A percentile compares a stretch with the other conserved stretches of the same genome.
Conservation (phyloP, 2,113 vertebrate genomes). For the Atractosteus spatula region DNA sequence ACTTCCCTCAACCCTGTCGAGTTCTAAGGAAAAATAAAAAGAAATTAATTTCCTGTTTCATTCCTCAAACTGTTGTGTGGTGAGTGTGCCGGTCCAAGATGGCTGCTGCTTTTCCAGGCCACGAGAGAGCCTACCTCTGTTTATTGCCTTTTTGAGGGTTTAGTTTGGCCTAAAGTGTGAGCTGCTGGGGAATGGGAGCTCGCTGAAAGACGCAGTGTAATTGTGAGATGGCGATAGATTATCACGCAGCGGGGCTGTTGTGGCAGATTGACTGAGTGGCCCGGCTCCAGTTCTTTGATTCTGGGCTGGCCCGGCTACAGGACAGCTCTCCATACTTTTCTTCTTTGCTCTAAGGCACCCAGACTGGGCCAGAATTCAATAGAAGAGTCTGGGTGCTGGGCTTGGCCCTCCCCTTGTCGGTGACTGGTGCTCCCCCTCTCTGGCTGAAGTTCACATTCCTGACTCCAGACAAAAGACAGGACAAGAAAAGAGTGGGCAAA, state of each 20-base stretch:
- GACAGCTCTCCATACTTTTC: slow-evolving; percentile 22
- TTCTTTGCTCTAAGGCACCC: slow-evolving; percentile 4
- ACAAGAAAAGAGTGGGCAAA: slow-evolving; percentile 31
- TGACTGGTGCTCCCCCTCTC: neutral
- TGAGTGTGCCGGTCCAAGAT: no score
- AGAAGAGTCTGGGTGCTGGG: slow-evolving; percentile 15
- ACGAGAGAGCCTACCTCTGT: no score
- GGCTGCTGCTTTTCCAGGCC: no score
- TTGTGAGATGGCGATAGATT: no score
- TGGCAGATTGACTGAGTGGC: neutral
- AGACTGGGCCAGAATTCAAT: slow-evolving; percentile 29
- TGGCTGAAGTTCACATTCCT: slow-evolving; percentile 24
- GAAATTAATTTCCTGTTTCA: no score
- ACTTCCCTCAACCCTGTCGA: no score
- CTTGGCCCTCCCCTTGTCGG: neutral
- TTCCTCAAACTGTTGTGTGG: no score
- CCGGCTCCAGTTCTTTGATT: slow-evolving; percentile 15
- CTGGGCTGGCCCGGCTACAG: slow-evolving; percentile 14
- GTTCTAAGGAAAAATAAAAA: no score
- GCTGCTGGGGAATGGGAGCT: no score
- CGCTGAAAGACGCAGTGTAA: no score
- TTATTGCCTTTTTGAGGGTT: no score
- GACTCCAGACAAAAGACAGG: slow-evolving; percentile 19
- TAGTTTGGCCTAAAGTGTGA: no score
- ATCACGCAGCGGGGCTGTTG: neutral